Percentiles rank a stretch among this genome's conserved stretches.
Conservation (phyloP, 2,113 vertebrate species). For the Spea multiplicata region DNA sequence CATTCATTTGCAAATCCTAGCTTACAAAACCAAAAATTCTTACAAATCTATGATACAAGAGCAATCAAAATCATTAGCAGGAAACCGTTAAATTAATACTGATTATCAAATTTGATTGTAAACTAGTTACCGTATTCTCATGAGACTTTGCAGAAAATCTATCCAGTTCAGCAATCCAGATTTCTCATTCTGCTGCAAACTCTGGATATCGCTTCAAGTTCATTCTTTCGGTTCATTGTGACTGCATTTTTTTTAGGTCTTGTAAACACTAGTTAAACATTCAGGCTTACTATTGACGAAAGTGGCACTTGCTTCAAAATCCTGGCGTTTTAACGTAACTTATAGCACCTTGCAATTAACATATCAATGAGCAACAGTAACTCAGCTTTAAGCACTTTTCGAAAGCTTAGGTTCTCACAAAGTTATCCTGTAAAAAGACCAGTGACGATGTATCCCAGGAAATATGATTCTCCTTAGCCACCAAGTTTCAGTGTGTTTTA, state of each 20-base stretch:
- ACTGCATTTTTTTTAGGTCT: slow-evolving; percentile 61
- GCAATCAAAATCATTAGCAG: slow-evolving; percentile 58
- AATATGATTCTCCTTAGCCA: slow-evolving; percentile 51
- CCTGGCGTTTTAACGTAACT: slow-evolving; percentile 51
- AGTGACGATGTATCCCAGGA: slow-evolving; percentile 14
- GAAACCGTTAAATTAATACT: slow-evolving; percentile 58
- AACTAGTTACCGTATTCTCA: slow-evolving; percentile 24
- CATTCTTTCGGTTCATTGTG: slow-evolving; percentile 51
- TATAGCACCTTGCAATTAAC: slow-evolving; percentile 65
- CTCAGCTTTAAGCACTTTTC: slow-evolving; percentile 10
- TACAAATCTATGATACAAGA: slow-evolving; percentile 59
- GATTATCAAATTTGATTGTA: slow-evolving; percentile 28
- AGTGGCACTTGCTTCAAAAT: slow-evolving; percentile 72
- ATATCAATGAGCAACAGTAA: neutral
- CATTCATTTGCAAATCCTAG: slow-evolving; percentile 16
- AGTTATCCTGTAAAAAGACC: slow-evolving; percentile 19
- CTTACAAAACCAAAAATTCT: slow-evolving; percentile 45
- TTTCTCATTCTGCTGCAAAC: slow-evolving; percentile 36
- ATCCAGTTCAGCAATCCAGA: neutral
- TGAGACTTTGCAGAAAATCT: neutral
- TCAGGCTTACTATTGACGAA: slow-evolving; percentile 68
- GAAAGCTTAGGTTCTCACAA: slow-evolving; percentile 1
- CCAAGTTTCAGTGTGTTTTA: slow-evolving; percentile 60
- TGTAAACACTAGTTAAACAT: slow-evolving; percentile 77
- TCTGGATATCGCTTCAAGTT: slow-evolving; percentile 34